Evolutionary conservation across 2,888 invertebrate species (phyloP), one percentile per base, ranked within the genome.

Genomic region (Lasioglossum pauxillum): DNA sequence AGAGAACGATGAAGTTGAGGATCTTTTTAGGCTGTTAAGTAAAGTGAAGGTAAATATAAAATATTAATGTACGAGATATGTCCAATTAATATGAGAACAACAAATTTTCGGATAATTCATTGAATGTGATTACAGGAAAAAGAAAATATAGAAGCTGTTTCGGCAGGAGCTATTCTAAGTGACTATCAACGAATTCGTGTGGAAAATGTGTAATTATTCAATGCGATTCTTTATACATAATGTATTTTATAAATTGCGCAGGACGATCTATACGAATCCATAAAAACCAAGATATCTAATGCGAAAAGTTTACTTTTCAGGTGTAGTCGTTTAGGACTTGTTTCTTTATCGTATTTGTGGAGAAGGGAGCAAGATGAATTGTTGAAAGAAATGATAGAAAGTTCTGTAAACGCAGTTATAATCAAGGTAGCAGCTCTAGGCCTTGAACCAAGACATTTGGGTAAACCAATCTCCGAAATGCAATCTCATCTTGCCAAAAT

Each of bases 351-450:
- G 60, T 99, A 99, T 96, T 96, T 99, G 90, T 99, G 99, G 99
- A 97, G 98, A 95, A 96, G 99, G 94, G 98, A 99, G 95, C 99
- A 99, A 96, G 97, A 97, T 93, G 98, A 99, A 95, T 96, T 99
- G 88, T 96, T 99, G 83, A 97, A 98, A 95, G 99, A 99, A 96
- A 99, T 99, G 99, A 98, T 99, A 94, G 97, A 97, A 91, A 98
- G 98, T 95, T 97, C 98, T 92, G 96, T 99, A 88, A 97, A 99
- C 94, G 99, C 99, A 82, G 98, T 99, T 93, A 96, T 99, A 85
- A 99, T 99, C 91, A 99, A 99, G 97, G 99, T 99, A 78, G 99
- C 99, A 81, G 97, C 99, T 14, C 96, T 99, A 92, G 99, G 99
- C 49, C 96, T 99, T 91, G 97, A 98, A 93, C 98, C 98, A 38